Evolutionary conservation across 2,113 vertebrate genomes (phyloP).

Genomic region (Petrocephalus microphthalmus): DNA sequence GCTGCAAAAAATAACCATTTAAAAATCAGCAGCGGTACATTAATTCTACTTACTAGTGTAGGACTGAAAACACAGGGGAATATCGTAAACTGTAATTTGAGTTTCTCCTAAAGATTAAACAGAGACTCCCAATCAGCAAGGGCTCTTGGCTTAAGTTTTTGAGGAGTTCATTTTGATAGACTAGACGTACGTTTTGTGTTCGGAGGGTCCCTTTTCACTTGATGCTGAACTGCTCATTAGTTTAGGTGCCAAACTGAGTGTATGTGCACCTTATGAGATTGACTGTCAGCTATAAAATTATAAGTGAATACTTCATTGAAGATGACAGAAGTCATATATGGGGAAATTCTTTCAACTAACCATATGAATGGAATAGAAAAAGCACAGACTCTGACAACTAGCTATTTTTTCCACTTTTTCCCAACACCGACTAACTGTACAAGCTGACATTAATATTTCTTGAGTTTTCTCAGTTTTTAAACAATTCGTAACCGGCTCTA

Average conservation of each 20-base stretch:
- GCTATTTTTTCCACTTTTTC: not conserved
- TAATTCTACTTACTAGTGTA: not conserved
- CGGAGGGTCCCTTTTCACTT: not conserved
- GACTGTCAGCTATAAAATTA: not conserved
- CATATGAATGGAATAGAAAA: not conserved
- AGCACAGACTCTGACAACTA: not conserved
- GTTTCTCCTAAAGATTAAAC: not conserved
- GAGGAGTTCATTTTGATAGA: not conserved
- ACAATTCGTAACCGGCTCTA: not conserved
- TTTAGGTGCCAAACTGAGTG: not conserved
- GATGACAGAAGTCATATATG: not conserved
- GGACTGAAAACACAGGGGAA: not conserved
- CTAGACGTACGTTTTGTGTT: not conserved
- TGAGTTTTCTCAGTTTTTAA: not conserved
- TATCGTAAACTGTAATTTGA: not conserved
- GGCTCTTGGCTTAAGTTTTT: not conserved
- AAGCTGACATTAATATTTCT: not conserved
- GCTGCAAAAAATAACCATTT: conserved; percentile 27
- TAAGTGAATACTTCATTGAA: not conserved
- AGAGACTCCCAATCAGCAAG: not conserved
- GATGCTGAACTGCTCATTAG: not conserved
- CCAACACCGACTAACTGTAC: not conserved
- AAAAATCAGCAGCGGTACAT: not conserved
- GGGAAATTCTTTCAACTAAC: not conserved
- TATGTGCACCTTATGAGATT: not conserved